Evolutionary conservation across 2,797 vertebrate species (phyloP), one percentile per base, ranked within the genome.

Genomic region (Callimico goeldii): DNA sequence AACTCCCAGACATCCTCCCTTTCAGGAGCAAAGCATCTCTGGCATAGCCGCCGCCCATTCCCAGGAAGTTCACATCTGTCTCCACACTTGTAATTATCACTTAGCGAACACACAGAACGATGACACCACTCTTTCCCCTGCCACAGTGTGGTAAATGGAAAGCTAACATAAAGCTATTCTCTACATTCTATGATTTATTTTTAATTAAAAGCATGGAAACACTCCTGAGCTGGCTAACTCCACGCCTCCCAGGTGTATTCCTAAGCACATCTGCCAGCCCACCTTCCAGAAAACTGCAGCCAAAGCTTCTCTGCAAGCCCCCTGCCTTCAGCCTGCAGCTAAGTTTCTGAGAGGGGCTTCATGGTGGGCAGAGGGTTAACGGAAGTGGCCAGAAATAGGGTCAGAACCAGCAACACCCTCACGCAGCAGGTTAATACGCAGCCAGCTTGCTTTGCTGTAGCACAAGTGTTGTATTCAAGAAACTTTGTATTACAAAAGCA

Each of bases 141-240:
- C 73, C 95, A 94, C 90, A 96, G 80, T 46, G 91, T 52, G 90
- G 91, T 77, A 95, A 94, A 67, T 4, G 39, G 70, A 95, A 93
- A 96, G 76, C 28, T 36, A 89, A 90, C 58, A 64, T 58, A 82
- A 95, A 95, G 82, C 84, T 93, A 41, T 93, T 95, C 96, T 95
- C 86, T 64, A 82, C 58, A 67, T 85, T 83, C 92, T 61, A 61
- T 85, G 73, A 95, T 58, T 94, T 81, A 70, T 79, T 76, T 94
- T 93, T 88, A 93, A 82, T 79, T 90, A 92, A 96, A 96, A 95
- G 87, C 61, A 87, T 3, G 26, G 94, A 91, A 96, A 80, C 61
- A 55, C 41, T 88, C 52, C 61, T 50, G 39, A 77, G 73, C 55
- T 88, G 82, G 39, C 50, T 73, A 67, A 55, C 33, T n/a, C 48